A percentile compares a stretch with the other conserved stretches of the same genome.
Conservation (phyloP, 2,113 vertebrate species). For the Pterocles orientalis region DNA sequence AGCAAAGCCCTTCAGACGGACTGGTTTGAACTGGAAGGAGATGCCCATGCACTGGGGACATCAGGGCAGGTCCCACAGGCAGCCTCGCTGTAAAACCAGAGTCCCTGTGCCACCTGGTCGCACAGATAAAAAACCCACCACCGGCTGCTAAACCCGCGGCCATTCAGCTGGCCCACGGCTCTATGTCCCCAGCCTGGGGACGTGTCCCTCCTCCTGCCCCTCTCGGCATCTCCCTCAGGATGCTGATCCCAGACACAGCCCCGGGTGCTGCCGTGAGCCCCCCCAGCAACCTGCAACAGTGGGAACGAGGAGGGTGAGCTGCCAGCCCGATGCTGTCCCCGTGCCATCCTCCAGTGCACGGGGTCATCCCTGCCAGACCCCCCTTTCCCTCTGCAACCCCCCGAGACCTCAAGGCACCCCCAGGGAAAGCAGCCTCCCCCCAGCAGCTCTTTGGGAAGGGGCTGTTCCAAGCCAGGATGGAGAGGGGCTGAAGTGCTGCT, state of each 20-base stretch:
- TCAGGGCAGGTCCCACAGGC: not conserved
- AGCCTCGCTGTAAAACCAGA: not conserved
- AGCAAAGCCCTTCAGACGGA: not conserved
- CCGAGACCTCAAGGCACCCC: not conserved
- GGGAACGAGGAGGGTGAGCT: not conserved
- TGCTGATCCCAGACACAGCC: not conserved
- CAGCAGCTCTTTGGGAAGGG: not conserved
- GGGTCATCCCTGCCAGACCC: not conserved
- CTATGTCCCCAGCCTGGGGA: accelerated
- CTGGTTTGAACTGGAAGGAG: not conserved
- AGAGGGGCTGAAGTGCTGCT: not conserved
- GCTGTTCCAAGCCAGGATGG: accelerated
- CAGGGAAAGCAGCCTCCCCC: not conserved
- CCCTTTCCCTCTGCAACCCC: not conserved
- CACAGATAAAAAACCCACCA: too few relatives aligned
- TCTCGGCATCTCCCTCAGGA: accelerated
- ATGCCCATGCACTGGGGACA: not conserved
- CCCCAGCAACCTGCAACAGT: accelerated
- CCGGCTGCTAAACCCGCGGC: not conserved
- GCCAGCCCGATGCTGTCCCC: not conserved
- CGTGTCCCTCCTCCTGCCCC: not conserved
- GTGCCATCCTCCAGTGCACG: not conserved
- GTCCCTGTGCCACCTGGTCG: too few relatives aligned
- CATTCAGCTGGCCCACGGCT: not conserved
- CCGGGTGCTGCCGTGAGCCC: not conserved